Evolutionary conservation across 2,888 invertebrate species (phyloP).

Genomic region (Nycteola revayana): DNA sequence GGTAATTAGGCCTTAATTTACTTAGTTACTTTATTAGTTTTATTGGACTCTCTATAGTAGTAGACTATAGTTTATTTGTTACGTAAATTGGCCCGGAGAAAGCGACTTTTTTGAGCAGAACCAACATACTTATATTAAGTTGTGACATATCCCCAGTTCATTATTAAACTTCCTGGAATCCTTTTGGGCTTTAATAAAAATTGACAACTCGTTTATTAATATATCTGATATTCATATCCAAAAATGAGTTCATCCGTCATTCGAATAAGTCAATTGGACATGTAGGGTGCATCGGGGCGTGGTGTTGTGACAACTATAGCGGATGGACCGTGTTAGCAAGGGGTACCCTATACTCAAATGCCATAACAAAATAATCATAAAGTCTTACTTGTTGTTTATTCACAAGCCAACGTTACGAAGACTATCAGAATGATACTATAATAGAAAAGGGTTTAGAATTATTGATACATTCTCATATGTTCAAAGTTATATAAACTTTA

Average conservation of each 20-base stretch:
- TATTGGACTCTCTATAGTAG: constrained; percentile 25
- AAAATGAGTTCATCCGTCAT: constrained; percentile 51
- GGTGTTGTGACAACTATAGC: constrained; percentile 70
- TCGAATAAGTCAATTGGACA: constrained; percentile 48
- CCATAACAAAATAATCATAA: too few species aligned
- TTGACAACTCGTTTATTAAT: constrained; percentile 40
- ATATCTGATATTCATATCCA: constrained; percentile 29
- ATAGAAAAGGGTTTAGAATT: too few species aligned
- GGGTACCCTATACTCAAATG: constrained; percentile 27
- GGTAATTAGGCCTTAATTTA: constrained; percentile 73
- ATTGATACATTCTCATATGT: too few species aligned
- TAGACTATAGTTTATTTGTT: too few species aligned
- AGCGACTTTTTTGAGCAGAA: too few species aligned
- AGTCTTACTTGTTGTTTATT: too few species aligned
- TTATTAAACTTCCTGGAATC: neutral
- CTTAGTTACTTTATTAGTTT: constrained; percentile 55
- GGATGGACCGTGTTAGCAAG: constrained; percentile 62
- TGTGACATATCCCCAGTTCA: too few species aligned
- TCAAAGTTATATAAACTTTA: too few species aligned
- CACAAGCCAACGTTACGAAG: too few species aligned
- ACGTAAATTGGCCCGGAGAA: too few species aligned
- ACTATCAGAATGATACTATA: too few species aligned
- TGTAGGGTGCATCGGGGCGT: constrained; percentile 56
- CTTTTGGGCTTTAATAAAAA: constrained; percentile 32
- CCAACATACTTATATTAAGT: too few species aligned